Conservation (phyloP, 2,888 invertebrate genomes). For the Lasioglossum calceatum region DNA sequence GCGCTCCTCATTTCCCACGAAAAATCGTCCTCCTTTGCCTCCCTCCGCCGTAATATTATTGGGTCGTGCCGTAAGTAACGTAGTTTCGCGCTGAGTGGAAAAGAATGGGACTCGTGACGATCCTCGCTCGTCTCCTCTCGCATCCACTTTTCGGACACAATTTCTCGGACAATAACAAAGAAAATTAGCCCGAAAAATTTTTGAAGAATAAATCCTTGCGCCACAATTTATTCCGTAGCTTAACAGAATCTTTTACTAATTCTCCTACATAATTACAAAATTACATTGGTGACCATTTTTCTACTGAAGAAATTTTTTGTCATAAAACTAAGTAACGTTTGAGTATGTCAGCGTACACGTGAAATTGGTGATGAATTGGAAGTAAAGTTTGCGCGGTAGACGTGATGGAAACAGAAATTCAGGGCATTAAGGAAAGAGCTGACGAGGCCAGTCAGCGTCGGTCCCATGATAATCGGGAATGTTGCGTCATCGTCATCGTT, state of each 20-base stretch:
- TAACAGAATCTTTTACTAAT: not conserved
- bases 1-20: not conserved
- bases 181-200: not conserved
- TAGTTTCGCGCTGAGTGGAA: not conserved
- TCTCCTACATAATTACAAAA: not conserved
- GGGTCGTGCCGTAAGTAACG: not conserved
- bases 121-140: not conserved
- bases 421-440: not conserved
- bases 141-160: not conserved
- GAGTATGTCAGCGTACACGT: not conserved
- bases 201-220: too few relatives aligned
- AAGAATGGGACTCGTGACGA: not conserved
- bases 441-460: not conserved
- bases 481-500: constrained; percentile 20
- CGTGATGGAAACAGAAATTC: not conserved
- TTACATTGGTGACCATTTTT: too few relatives aligned
- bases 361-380: not conserved
- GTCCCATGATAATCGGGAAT: not conserved
- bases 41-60: not conserved
- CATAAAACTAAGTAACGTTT: not conserved
- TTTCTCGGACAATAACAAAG: not conserved
- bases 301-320: not conserved
- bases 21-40: not conserved
- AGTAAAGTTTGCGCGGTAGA: not conserved
- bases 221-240: not conserved